Base-by-base conservation (phyloP, 1,140 invertebrate species). In the Parapsyche elsis region DNA sequence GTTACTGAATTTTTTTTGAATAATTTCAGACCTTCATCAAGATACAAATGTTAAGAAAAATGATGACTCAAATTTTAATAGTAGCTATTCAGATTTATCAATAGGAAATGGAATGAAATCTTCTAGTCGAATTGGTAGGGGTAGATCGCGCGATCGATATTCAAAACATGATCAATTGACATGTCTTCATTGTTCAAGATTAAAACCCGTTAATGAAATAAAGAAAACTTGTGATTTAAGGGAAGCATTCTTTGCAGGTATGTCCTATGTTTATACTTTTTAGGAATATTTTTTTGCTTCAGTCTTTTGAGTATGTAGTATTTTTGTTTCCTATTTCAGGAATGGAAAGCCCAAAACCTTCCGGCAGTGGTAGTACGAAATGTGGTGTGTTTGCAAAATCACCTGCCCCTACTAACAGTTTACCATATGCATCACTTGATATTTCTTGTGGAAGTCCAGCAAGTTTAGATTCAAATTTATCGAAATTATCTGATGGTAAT, bases 221-320 rank as follows among this genome's bases (percentile, higher is more conserved):
- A 70, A 61, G 76, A 83, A 83, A 75, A 85, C 85, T 16, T 86
- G 88, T 44, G 87, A 89, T 70, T 81, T 89, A 44, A 85, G 88
- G 5, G 87, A 89, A 80, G 88, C 87, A 0, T 89, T 89, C 79
- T 89, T 89, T 83, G 86, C 88, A 75, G 88, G 88, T 88, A 71
- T 19, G 45, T 78, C 53, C 9, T 30, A 38, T n/a, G 12, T 14
- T 53, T 5, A 53, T 5, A 1, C 49, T 5, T 24, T 14, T 4
- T 38, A 59, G 21, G 1, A 59, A 59, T 59, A 4, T 16, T 4
- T 4, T 59, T 73, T 73, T 26, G 26, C 12, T n/a, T n/a, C n/a
- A n/a, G n/a, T 38, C 44, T 44, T 53, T 53, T 78, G 16, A 67
- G n/a, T n/a, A n/a, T n/a, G n/a, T 24, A 38, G 71, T n/a, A 26